Percentiles rank a stretch among this genome's conserved stretches.
Conservation (phyloP, 2,888 invertebrate genomes). For the Hypolimnas misippus region DNA sequence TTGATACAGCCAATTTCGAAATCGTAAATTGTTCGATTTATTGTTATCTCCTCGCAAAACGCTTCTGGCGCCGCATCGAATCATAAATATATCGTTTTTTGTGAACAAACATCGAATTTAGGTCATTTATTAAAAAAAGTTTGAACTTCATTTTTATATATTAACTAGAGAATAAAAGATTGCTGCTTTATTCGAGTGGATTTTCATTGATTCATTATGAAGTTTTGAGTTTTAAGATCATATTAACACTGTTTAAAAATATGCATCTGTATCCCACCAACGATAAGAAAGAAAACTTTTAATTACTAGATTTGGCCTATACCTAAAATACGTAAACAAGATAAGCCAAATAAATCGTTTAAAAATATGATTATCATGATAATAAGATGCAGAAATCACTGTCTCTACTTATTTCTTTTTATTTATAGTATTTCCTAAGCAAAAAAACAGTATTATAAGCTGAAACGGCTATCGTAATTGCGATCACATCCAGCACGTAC, state of each 20-base stretch:
- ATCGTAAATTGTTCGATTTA: conserved; percentile 41
- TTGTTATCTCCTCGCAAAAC: conserved; percentile 40
- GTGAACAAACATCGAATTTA: conserved; percentile 31
- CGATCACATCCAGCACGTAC: not conserved
- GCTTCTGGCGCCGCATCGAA: conserved; percentile 36
- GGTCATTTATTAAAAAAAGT: conserved; percentile 25
- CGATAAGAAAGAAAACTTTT: no score
- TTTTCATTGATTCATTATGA: no score
- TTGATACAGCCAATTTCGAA: conserved; percentile 34
- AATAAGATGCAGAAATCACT: no score
- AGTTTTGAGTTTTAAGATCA: no score
- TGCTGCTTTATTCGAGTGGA: not conserved
- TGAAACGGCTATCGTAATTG: not conserved
- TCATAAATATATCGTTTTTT: conserved; percentile 44
- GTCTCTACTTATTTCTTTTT: no score
- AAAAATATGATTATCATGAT: no score
- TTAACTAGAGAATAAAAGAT: not conserved
- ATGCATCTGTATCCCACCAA: no score
- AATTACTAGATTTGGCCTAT: no score
- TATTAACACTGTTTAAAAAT: no score
- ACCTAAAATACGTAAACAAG: no score
- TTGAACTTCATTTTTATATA: not conserved
- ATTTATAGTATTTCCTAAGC: not conserved
- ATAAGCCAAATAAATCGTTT: no score
- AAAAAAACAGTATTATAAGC: not conserved